These are phyloP conservation scores for Ceratoteleas bidentatus DNA, from an alignment of 1,140 invertebrate species.

Conservation along the genomic window DNA sequence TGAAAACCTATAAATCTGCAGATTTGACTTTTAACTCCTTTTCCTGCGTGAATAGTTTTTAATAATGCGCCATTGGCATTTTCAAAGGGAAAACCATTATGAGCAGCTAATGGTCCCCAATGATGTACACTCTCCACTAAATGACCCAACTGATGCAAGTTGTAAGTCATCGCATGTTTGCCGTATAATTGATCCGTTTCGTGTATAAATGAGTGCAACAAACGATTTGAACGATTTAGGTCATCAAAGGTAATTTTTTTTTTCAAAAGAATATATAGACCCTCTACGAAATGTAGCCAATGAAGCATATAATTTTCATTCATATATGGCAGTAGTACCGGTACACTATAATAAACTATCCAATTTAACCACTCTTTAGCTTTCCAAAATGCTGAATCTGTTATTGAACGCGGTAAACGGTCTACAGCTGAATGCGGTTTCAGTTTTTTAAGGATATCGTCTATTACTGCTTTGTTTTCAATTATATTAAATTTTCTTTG, in stretches of 20 bases:
- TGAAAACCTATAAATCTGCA: conserved; percentile 5
- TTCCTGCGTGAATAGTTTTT: not conserved
- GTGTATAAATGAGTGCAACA: not conserved
- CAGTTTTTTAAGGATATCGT: not conserved
- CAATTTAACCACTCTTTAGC: conserved; percentile 4
- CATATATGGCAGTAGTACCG: not conserved
- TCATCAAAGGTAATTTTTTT: not conserved
- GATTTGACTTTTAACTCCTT: not conserved
- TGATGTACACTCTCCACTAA: not conserved
- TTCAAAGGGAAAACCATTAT: not conserved
- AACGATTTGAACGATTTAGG: not conserved
- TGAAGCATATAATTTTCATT: not conserved
- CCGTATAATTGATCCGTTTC: not conserved
- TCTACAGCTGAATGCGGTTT: not conserved
- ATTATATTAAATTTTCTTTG: not conserved
- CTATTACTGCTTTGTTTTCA: not conserved
- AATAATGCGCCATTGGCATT: conserved; percentile 2
- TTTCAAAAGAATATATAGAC: conserved; percentile 3
- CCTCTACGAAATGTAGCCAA: not conserved
- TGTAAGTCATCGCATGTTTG: not conserved
- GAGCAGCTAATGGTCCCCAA: no score
- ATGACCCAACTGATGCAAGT: not conserved
- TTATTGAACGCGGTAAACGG: conserved; percentile 3
- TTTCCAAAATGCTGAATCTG: not conserved
- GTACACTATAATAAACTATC: not conserved